phyloP scores from a whole-genome alignment of 2,888 invertebrate species.

The Eupithecia subumbrata region DNA sequence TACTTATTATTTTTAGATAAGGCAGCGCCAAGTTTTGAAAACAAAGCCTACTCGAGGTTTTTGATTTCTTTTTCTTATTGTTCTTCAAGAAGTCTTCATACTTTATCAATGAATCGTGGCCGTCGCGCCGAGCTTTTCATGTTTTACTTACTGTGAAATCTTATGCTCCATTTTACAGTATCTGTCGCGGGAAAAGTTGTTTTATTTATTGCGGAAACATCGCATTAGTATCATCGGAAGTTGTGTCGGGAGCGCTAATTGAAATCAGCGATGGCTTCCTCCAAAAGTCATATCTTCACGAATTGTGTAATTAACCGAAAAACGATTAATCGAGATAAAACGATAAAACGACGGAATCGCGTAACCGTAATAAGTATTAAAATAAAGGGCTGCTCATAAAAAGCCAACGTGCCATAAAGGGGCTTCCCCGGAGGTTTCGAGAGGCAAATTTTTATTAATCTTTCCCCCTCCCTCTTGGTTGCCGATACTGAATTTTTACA shows the following conservation, averaged over 20 bases:
- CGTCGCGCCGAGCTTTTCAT: constrained; percentile 30
- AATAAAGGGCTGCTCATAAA: constrained; percentile 77
- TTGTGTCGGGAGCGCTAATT: constrained; percentile 37
- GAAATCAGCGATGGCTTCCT: constrained; percentile 38
- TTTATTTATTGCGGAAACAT: constrained; percentile 33
- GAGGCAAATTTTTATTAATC: constrained; percentile 79
- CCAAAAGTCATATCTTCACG: constrained; percentile 50
- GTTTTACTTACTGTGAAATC: constrained; percentile 29
- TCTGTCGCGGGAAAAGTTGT: constrained; percentile 21
- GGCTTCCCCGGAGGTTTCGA: constrained; percentile 69
- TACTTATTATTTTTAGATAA: constrained; percentile 15
- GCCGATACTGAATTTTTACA: constrained; percentile 66
- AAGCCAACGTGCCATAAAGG: constrained; percentile 77
- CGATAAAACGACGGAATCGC: constrained; percentile 72
- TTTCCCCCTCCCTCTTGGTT: constrained; percentile 66
- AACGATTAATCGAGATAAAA: constrained; percentile 69
- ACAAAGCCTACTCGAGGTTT: constrained; percentile 27
- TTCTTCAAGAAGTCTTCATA: constrained; percentile 33
- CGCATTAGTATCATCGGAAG: constrained; percentile 29
- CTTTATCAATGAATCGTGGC: constrained; percentile 36
- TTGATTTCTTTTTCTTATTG: constrained; percentile 29
- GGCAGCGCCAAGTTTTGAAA: constrained; percentile 11
- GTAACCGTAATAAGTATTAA: constrained; percentile 76
- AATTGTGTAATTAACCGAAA: constrained; percentile 71
- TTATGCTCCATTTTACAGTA: constrained; percentile 23